Conservation (phyloP, 2,888 invertebrate genomes). For the Saturnia japonica region DNA sequence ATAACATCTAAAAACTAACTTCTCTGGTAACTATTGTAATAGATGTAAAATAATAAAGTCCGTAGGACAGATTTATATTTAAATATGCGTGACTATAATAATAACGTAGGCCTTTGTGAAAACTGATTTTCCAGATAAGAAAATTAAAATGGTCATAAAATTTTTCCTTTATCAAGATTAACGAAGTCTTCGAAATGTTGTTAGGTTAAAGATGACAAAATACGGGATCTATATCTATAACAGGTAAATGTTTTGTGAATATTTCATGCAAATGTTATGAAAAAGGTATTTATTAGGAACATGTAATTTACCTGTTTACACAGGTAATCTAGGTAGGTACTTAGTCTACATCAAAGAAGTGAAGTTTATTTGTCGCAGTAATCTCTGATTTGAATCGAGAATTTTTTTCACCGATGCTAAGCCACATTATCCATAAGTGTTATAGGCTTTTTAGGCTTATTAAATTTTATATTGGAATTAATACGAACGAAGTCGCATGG, state of each 20-base stretch:
- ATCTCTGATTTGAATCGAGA: no score
- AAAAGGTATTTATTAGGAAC: no score
- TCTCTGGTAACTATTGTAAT: not conserved
- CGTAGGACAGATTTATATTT: constrained; percentile 12
- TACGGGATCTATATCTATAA: not conserved
- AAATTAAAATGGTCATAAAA: constrained; percentile 13
- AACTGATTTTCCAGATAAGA: constrained; percentile 15
- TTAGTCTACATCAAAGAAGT: no score
- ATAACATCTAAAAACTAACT: not conserved
- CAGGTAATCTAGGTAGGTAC: no score
- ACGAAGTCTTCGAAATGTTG: constrained; percentile 1
- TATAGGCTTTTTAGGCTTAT: no score
- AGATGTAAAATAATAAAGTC: not conserved
- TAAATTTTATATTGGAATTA: no score
- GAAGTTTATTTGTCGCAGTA: no score
- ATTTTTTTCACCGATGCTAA: no score
- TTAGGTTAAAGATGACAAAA: not conserved
- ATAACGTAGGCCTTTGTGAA: constrained; percentile 8
- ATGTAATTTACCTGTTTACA: no score
- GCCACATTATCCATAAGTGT: no score
- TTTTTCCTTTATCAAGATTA: constrained; percentile 14
- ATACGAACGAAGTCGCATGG: no score
- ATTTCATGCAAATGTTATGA: not conserved
- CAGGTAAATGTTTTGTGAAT: not conserved
- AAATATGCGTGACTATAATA: constrained; percentile 16